Conservation (phyloP, 2,888 invertebrate genomes). For the Polymixis lichenea region DNA sequence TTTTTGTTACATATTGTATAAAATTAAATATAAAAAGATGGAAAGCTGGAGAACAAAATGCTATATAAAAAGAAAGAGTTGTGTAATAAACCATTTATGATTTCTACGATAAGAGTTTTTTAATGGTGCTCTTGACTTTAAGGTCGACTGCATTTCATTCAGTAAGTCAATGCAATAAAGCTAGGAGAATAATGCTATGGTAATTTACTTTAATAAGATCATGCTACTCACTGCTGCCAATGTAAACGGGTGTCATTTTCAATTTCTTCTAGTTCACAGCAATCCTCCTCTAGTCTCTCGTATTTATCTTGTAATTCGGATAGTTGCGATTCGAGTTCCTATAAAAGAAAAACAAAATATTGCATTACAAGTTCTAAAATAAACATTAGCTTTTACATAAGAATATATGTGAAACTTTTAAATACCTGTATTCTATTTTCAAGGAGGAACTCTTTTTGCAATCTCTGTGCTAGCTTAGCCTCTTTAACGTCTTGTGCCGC, state of each 20-base stretch:
- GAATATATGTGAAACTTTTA: neutral
- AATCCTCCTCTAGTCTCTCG: slow-evolving; percentile 92
- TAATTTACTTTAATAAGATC: slow-evolving; percentile 17
- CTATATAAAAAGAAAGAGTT: neutral
- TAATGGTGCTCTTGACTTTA: slow-evolving; percentile 10
- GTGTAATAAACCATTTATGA: neutral
- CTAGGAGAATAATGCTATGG: slow-evolving; percentile 21
- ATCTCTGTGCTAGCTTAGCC: slow-evolving; percentile 91
- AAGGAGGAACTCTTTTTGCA: slow-evolving; percentile 91
- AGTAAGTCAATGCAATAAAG: slow-evolving; percentile 1
- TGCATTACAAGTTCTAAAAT: neutral
- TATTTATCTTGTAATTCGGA: slow-evolving; percentile 91
- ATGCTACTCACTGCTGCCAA: slow-evolving; percentile 89
- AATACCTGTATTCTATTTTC: slow-evolving; percentile 86
- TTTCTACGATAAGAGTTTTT: neutral
- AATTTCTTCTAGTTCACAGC: slow-evolving; percentile 94
- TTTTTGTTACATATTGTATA: no score
- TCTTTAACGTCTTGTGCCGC: slow-evolving; percentile 92
- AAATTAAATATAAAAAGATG: neutral
- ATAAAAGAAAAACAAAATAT: slow-evolving; percentile 54
- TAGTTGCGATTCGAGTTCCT: slow-evolving; percentile 90
- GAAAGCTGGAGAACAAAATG: neutral
- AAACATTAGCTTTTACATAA: neutral
- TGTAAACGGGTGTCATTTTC: slow-evolving; percentile 93
- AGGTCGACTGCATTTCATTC: neutral